phyloP scores from a whole-genome alignment of 2,113 vertebrate genomes.

The Xenotilapia longispinis region DNA sequence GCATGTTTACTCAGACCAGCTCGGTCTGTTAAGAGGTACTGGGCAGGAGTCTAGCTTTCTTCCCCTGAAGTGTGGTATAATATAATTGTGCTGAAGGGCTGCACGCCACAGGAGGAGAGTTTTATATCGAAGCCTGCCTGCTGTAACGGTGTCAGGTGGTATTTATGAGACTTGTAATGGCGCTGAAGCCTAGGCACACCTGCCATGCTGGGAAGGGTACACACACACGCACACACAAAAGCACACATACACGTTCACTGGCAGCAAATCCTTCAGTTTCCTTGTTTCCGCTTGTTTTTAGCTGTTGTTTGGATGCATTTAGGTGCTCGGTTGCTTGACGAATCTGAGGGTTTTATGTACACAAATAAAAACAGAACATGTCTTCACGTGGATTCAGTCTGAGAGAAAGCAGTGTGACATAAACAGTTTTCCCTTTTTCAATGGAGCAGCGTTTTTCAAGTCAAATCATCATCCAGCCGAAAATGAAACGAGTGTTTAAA shows the following conservation, averaged over 20 bases:
- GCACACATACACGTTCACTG: neutral
- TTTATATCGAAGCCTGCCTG: constrained; percentile 44
- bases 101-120: constrained; percentile 25
- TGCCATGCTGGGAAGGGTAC: constrained; percentile 16
- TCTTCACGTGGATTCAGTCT: neutral
- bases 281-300: neutral
- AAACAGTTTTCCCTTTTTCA: neutral
- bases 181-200: constrained; percentile 39
- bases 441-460: neutral
- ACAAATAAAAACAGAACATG: neutral
- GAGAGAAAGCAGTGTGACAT: neutral
- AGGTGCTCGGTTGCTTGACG: neutral
- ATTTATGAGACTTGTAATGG: constrained; percentile 59
- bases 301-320: neutral
- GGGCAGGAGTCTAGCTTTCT: neutral
- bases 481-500: neutral
- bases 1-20: neutral
- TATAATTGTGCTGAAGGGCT: constrained; percentile 43
- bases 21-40: neutral
- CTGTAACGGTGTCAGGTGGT: constrained; percentile 54
- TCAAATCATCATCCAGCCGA: neutral
- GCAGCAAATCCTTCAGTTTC: neutral
- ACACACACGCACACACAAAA: neutral
- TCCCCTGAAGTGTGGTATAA: constrained; percentile 25
- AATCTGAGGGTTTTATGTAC: neutral